Evolutionary conservation across 1,140 invertebrate genomes (phyloP).

Genomic region (Megalonaias nervosa): DNA sequence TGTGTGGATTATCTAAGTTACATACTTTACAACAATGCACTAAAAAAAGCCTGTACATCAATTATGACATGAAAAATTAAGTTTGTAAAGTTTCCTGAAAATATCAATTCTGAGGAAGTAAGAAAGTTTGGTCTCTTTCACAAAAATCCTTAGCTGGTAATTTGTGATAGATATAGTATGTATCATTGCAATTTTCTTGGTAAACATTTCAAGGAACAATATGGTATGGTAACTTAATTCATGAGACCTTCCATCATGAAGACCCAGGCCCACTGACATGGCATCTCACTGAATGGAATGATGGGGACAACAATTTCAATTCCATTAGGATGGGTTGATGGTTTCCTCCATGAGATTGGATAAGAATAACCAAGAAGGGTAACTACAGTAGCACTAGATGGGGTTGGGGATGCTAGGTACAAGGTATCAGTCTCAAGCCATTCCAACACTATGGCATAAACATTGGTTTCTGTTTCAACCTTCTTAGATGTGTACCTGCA

Average conservation of each 20-base stretch:
- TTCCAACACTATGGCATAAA: slow-evolving; percentile 33
- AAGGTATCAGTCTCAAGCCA: slow-evolving; percentile 27
- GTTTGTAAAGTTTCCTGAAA: no score
- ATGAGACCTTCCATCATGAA: slow-evolving; percentile 3
- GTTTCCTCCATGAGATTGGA: slow-evolving; percentile 16
- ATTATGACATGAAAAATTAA: no score
- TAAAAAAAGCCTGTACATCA: no score
- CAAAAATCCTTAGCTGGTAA: no score
- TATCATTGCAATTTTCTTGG: no score
- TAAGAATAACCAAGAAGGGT: slow-evolving; percentile 50
- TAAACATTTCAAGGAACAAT: no score
- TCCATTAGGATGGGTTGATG: slow-evolving; percentile 15
- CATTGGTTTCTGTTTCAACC: not conserved
- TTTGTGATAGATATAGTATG: no score
- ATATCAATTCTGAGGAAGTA: no score
- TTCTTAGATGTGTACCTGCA: slow-evolving; percentile 39
- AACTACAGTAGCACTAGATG: slow-evolving; percentile 30
- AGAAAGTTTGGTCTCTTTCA: no score
- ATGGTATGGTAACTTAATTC: no score
- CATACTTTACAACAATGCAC: no score
- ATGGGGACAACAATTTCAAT: slow-evolving; percentile 38
- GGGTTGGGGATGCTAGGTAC: slow-evolving; percentile 20
- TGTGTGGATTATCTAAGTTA: no score
- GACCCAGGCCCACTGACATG: slow-evolving; percentile 48
- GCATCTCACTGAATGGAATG: slow-evolving; percentile 37